A percentile compares a stretch with the other conserved stretches of the same genome.
phyloP scores from a whole-genome alignment of 2,888 invertebrate genomes.

The Sacculina carcini region DNA sequence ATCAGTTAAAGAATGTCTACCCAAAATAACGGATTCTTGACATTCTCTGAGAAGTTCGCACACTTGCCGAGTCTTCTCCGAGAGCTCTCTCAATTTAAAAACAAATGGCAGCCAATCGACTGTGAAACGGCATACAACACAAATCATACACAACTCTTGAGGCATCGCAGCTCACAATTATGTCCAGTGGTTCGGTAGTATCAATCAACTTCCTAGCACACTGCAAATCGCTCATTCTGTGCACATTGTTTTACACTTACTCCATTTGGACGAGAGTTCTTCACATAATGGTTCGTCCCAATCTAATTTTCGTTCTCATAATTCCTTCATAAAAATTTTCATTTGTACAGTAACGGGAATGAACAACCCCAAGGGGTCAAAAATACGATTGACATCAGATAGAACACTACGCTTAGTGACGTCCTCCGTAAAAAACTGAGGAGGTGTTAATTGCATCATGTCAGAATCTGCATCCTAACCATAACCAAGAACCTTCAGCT shows the following conservation, averaged over 20 bases:
- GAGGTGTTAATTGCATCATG: background rate
- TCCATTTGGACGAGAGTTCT: background rate
- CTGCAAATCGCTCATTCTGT: background rate
- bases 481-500: background rate
- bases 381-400: background rate
- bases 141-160: background rate
- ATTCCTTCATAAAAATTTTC: no score
- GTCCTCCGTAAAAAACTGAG: background rate
- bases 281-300: background rate
- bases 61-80: background rate
- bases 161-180: background rate
- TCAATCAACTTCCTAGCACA: background rate
- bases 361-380: slow-evolving; percentile 1
- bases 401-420: background rate
- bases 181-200: no score
- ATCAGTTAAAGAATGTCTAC: background rate
- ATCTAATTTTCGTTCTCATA: background rate
- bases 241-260: background rate
- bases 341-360: background rate
- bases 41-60: background rate
- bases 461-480: background rate
- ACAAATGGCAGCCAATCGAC: background rate
- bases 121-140: background rate
- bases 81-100: background rate
- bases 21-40: background rate